These are phyloP conservation scores for Eulemur rubriventer DNA, from an alignment of 2,797 vertebrate genomes.

Conservation along the genomic window DNA sequence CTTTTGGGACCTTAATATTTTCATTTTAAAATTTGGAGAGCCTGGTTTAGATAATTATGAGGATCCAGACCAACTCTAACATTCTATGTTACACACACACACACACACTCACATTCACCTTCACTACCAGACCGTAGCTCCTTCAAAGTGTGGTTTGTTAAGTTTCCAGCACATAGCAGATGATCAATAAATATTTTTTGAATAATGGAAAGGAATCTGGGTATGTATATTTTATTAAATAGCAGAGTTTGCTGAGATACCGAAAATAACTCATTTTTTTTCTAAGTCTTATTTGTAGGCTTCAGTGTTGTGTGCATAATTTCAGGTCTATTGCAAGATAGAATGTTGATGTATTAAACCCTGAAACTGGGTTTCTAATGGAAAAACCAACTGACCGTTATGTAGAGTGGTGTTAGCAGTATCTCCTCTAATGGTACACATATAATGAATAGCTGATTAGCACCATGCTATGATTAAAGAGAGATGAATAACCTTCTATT, in stretches of 20 bases:
- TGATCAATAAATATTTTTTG: slow-evolving; percentile 10
- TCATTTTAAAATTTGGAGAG: not conserved
- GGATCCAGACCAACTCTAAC: not conserved
- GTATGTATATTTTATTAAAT: not conserved
- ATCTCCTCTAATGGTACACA: slow-evolving; percentile 29
- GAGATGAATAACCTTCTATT: not conserved
- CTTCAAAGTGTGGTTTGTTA: not conserved
- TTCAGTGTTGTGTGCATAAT: slow-evolving; percentile 5
- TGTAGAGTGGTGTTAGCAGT: not conserved
- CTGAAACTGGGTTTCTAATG: slow-evolving; percentile 64
- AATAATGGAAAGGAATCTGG: slow-evolving; percentile 13
- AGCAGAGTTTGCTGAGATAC: not conserved
- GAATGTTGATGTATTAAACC: slow-evolving; percentile 49
- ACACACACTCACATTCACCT: not conserved
- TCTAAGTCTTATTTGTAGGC: not conserved
- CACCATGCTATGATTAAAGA: slow-evolving; percentile 56
- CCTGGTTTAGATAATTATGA: not conserved
- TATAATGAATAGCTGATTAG: slow-evolving; percentile 47
- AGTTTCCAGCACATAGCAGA: not conserved
- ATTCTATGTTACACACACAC: not conserved
- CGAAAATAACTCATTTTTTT: slow-evolving; percentile 9
- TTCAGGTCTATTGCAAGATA: not conserved
- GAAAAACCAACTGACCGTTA: slow-evolving; percentile 61
- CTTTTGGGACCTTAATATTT: not conserved
- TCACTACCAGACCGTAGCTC: not conserved